Base-by-base conservation (phyloP, 2,888 invertebrate species). In the Arrhopalites spinosus region DNA sequence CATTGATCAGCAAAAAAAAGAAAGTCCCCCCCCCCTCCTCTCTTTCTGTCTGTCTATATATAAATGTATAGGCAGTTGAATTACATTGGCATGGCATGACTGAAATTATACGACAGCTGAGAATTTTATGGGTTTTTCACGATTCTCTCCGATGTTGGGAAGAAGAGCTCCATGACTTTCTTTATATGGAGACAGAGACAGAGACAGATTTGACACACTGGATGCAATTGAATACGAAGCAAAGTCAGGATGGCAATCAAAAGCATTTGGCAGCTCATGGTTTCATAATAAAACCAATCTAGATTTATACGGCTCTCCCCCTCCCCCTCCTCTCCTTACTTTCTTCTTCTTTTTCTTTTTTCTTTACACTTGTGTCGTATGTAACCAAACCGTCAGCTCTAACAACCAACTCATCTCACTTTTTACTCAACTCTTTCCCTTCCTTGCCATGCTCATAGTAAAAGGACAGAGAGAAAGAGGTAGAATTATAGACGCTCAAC, bases 191-290 rank as follows among this genome's bases (percentile, higher is more conserved):
- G 66, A 66, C 30, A 3, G 11, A 11, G 11, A 36, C 36, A 36
- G 36, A 36, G 5, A 7, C 11, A 7, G 36, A 36, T 11, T 36
- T 36, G 36, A 36, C 36, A 36, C 36, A 36, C 36, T 36, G 36
- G 36, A 11, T 59, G 45, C 45, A 45, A 66, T 66, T 66, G 66
- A 66, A 66, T 66, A 43, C 30, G 45, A 66, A 66, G 66, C 15
- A 66, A 66, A 11, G 23, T 66, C 23, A 66, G 66, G n/a, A 45
- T 8, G 43, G 66, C 45, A 66, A 66, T 66, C 66, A 66, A 66
- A 66, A 66, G 66, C 66, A 66, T 66, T 66, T 66, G 66, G 66
- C 66, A 66, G 66, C 66, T 66, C 45, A 66, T 66, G 66, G 43
- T 66, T 45, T 66, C 43, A 66, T 66, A 43, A 66, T 66, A 66